phyloP scores from a whole-genome alignment of 2,888 invertebrate genomes.

The Drosophila algonquin region DNA sequence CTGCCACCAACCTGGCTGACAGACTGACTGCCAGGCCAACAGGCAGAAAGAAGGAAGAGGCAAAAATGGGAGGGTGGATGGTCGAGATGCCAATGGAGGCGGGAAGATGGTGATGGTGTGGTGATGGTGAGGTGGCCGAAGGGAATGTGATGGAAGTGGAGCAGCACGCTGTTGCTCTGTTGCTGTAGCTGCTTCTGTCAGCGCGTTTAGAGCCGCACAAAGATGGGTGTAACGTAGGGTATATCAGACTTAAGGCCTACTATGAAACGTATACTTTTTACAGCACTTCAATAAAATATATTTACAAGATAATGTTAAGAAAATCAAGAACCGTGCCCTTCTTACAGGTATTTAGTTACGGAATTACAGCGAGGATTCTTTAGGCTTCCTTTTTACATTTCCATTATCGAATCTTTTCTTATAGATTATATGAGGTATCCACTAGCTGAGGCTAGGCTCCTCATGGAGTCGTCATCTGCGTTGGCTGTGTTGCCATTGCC shows the following conservation, averaged over 20 bases:
- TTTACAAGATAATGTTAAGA: no score
- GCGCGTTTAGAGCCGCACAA: constrained; percentile 26
- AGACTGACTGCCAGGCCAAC: constrained; percentile 33
- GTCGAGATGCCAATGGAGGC: constrained; percentile 6
- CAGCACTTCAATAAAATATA: no score
- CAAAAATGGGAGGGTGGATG: constrained; percentile 4
- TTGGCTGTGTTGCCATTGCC: not conserved
- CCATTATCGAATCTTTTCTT: not conserved
- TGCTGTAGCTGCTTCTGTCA: constrained; percentile 31
- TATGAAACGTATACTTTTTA: no score
- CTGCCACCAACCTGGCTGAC: constrained; percentile 54
- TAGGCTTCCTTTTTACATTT: no score
- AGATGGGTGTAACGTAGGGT: constrained; percentile 20
- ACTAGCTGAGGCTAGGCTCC: constrained; percentile 11
- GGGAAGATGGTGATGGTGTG: constrained; percentile 15
- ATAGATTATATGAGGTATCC: constrained; percentile 34
- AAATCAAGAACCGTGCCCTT: no score
- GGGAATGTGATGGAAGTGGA: not conserved
- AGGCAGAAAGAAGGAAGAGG: constrained; percentile 9
- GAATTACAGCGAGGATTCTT: no score
- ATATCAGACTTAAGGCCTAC: not conserved
- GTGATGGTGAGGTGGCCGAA: not conserved
- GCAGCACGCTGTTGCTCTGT: constrained; percentile 31
- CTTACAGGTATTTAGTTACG: no score
- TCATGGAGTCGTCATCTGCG: constrained; percentile 6